Evolutionary conservation across 2,888 invertebrate species (phyloP), one percentile per base, ranked within the genome.

Genomic region (Melolontha melolontha): DNA sequence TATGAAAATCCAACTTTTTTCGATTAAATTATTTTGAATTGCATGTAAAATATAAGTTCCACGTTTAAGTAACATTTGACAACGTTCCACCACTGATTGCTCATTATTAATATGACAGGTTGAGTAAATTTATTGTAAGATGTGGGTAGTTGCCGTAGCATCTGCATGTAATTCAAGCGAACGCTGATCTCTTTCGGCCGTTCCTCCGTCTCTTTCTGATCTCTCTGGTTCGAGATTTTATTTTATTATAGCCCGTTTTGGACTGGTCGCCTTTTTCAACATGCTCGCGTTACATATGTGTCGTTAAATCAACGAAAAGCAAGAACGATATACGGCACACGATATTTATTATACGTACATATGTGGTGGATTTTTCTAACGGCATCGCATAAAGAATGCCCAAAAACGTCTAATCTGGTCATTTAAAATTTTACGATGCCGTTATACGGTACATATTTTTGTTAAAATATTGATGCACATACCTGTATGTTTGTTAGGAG

Each of bases 101-200:
- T 67, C 55, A 67, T 67, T 67, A 67, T 67, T 63, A 67, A 63
- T 67, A 63, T 63, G 62, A 67, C 67, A 63, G 62, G 62, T 52
- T 63, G 54, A 52, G 52, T 63, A 63, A 67, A 67, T 67, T 67
- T 63, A 67, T 63, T 17, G 63, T 42, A 62, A 50, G 50, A 67
- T 55, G 67, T 67, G 67, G 67, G 67, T 52, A 49, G 67, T 12
- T 47, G 27, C 34, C 51, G 44, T 52, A 40, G 67, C 62, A 62
- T 67, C 59, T 51, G 67, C 67, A 51, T 34, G 63, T 67, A 63
- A 67, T 67, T 63, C 67, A 63, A 57, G 57, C 12, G 27, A 42
- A 27, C 12, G 12, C 27, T 57, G 41, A 11, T 41, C 57, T 52
- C 34, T 52, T 29, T 52, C 22, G 10, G 11, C 22, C 42, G 11